Conservation (phyloP, 2,113 vertebrate genomes). For the Oryzias celebensis region DNA sequence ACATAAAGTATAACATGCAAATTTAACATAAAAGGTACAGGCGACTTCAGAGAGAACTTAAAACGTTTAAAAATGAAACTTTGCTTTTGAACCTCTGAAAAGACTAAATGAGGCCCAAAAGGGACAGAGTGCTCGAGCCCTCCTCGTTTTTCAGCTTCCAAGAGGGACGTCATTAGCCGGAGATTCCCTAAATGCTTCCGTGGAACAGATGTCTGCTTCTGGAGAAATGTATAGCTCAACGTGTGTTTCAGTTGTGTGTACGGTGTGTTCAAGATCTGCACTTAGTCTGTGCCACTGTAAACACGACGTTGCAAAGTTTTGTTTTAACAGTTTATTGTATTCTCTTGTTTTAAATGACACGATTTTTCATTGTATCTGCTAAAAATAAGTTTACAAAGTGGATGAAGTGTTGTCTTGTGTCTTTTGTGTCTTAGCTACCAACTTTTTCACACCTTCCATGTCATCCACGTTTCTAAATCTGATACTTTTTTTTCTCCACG, state of each 20-base stretch:
- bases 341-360: not conserved
- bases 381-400: slow-evolving; percentile 3
- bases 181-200: slow-evolving; percentile 57
- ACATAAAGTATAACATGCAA: too few species aligned
- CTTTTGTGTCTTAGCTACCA: slow-evolving; percentile 10
- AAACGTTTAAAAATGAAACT: too few species aligned
- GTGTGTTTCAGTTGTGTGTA: slow-evolving; percentile 47
- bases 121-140: slow-evolving; percentile 19
- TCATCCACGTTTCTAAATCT: not conserved
- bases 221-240: slow-evolving; percentile 41
- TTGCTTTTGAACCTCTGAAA: too few species aligned
- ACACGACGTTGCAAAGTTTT: too few species aligned
- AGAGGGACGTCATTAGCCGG: slow-evolving; percentile 49
- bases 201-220: slow-evolving; percentile 45
- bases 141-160: slow-evolving; percentile 63
- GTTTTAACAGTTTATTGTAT: too few species aligned
- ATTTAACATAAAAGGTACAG: too few species aligned
- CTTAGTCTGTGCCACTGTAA: slow-evolving; percentile 3
- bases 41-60: too few species aligned
- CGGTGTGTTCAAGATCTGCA: slow-evolving; percentile 27
- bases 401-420: not conserved
- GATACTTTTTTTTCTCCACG: not conserved
- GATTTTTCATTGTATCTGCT: slow-evolving; percentile 3
- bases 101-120: not conserved
- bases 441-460: not conserved